Base-by-base conservation (phyloP, 1,140 invertebrate genomes). In the Saccostrea echinata region DNA sequence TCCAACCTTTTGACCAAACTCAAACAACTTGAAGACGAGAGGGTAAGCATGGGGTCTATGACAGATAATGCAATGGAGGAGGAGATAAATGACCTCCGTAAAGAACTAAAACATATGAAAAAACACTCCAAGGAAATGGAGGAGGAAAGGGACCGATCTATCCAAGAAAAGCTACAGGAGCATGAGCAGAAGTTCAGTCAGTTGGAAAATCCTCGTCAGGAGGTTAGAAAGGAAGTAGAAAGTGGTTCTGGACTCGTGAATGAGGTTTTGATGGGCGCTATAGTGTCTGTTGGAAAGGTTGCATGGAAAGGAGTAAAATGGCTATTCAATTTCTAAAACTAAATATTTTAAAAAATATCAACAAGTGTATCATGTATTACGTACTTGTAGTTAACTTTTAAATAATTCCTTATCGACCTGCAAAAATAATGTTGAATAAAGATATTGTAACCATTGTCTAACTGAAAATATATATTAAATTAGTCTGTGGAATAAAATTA, bases 181-280 rank as follows among this genome's bases (percentile, higher is more conserved):
- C 81, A 51, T n/a, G 81, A 83, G 0, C 18, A 51, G n/a, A 83
- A 53, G 24, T 53, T 51, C 35, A 52, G 43, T 12, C 35, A 83
- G 51, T 18, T 83, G 18, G 16, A 83, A 21, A 52, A n/a, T 53
- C 1, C 81, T 12, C 81, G 81, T 18, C 3, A 51, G 8, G 51
- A 52, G 81, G 81, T 13, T 11, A 43, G 81, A 51, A 83, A 43
- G 21, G 81, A 83, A 52, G 81, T 83, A 12, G 81, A 83, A 24
- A 12, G 3, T 0, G 81, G 51, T 30, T 51, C 33, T 83, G 81
- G 81, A 3, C 11, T 24, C 51, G 51, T 83, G 51, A 6, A 12
- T n/a, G 81, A 53, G 9, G 51, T 21, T 52, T 52, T 83, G 35
- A 13, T 83, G 11, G 35, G 35, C 11, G 81, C 33, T 52, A 51